Base-by-base conservation (phyloP, 2,888 invertebrate genomes). In the Epsilonema sp. region DNA sequence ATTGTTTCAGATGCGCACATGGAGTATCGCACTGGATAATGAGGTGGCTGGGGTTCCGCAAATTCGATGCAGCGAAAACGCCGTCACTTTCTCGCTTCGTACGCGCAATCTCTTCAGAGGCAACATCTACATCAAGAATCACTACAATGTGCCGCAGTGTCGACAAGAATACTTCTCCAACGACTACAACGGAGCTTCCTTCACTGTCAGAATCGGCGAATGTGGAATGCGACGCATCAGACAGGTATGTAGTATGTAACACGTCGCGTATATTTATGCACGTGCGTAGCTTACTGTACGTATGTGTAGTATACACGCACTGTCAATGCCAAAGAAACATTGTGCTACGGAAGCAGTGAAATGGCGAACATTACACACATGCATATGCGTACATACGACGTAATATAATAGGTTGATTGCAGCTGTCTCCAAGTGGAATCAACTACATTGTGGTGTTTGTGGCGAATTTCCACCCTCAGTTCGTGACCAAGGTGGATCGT, bases 141-240 rank as follows among this genome's bases (percentile, higher is more conserved):
- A 58, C 39, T 61, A 55, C 51, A 52, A 53, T 5, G 41, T 49
- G 13, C 46, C 46, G 11, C 37, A 49, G 13, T 62, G 62, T 44
- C 54, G 58, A n/a, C 51, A 52, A 24, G 53, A 56, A 39, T 62
- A 54, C 51, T 51, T 52, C 45, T 48, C 49, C 42, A 59, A 56
- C 45, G 51, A 56, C 43, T 37, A 39, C 36, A 44, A 53, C 42
- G 52, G 48, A 21, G 60, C 55, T 3, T 48, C 52, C 3, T 53
- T 59, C 40, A 47, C 56, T 1, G 54, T 62, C 24, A 47, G 54
- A 24, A 48, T 61, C 11, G 59, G 58, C 26, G 55, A 57, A 21
- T 62, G 62, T 49, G 62, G 60, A 13, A 62, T 62, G 61, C 50
- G 50, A 26, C 44, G 56, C 23, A 53, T 54, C 13, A 49, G 60